phyloP scores from a whole-genome alignment of 37 sponge, comb jelly and placozoan species.

The Beroe forskalii region DNA sequence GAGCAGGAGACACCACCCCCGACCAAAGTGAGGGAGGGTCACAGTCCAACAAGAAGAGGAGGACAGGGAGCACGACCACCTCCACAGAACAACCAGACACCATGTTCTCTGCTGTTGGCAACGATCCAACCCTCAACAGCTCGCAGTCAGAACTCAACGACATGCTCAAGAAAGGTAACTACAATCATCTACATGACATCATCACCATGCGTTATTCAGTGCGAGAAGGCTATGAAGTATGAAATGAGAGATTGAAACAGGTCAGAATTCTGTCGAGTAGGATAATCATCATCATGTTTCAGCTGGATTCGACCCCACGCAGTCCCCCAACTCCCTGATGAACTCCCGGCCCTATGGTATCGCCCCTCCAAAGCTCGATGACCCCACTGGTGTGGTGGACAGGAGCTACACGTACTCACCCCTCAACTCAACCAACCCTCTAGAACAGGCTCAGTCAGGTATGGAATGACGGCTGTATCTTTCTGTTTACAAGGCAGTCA shows the following conservation, averaged over 20 bases:
- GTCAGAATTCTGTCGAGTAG: too few species aligned
- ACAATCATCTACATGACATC: too few species aligned
- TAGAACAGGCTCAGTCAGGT: constrained; percentile 16
- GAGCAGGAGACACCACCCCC: too few species aligned
- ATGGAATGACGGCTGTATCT: too few species aligned
- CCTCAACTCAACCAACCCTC: neutral
- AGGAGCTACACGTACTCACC: neutral
- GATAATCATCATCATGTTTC: too few species aligned
- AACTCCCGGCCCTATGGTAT: constrained; percentile 44
- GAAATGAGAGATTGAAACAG: too few species aligned
- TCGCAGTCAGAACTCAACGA: neutral
- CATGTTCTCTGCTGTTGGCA: too few species aligned
- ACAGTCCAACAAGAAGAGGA: neutral
- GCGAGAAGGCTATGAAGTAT: too few species aligned
- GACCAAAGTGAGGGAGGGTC: neutral
- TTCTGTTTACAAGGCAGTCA: too few species aligned
- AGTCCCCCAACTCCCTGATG: neutral
- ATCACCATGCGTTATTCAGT: too few species aligned
- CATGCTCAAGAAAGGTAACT: constrained; percentile 1
- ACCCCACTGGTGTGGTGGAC: too few species aligned
- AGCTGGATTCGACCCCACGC: neutral
- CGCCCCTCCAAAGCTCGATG: neutral
- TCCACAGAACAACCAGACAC: too few species aligned
- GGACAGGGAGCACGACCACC: neutral
- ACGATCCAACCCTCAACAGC: neutral